Evolutionary conservation across 2,797 vertebrate genomes (phyloP).

Genomic region (Urosaurus nigricauda): DNA sequence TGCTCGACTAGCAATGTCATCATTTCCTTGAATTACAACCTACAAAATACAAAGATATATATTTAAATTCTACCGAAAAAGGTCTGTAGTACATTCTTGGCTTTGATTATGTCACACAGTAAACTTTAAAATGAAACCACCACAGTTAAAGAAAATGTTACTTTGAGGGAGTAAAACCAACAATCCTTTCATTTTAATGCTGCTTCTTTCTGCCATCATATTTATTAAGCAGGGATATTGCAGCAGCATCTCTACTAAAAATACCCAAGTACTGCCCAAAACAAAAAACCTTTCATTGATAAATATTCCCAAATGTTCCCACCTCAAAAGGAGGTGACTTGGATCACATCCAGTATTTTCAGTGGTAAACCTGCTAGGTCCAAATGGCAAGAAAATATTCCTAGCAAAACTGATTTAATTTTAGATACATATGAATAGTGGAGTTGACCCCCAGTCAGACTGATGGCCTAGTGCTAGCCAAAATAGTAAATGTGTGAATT

Average conservation of each 20-base stretch:
- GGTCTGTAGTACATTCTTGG: neutral
- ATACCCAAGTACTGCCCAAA: neutral
- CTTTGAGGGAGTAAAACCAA: neutral
- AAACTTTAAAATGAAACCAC: constrained; percentile 15
- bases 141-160: neutral
- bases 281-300: neutral
- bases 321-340: neutral
- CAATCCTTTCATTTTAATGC: neutral
- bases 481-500: neutral
- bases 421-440: neutral
- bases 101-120: neutral
- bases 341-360: neutral
- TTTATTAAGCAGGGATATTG: neutral
- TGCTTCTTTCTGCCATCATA: neutral
- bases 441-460: neutral
- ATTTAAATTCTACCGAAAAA: constrained; percentile 33
- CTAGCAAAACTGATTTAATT: neutral
- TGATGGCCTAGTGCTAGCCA: neutral
- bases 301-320: neutral
- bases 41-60: constrained; percentile 66
- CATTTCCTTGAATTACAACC: constrained; percentile 99
- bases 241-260: neutral
- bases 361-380: neutral
- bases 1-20: constrained; percentile 96
- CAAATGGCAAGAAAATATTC: neutral